Percentiles rank a stretch among this genome's conserved stretches.
These are phyloP conservation scores for Seriola dumerili DNA, from an alignment of 2,113 vertebrate genomes.

Conservation along the genomic window DNA sequence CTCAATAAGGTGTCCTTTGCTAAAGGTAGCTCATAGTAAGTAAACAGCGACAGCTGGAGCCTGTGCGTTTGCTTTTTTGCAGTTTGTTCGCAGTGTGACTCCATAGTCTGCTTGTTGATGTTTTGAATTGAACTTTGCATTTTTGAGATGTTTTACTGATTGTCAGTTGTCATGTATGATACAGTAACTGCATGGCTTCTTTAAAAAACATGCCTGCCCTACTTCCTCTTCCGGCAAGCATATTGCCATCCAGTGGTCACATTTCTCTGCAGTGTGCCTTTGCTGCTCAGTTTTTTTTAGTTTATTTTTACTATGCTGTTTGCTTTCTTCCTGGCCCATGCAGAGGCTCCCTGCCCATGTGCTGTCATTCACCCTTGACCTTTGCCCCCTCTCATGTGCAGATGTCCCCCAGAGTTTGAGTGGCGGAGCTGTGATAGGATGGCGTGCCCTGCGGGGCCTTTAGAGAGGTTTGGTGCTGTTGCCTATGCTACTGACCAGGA, in stretches of 20 bases:
- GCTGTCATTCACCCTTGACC: conserved; percentile 68
- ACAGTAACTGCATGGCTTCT: conserved; percentile 80
- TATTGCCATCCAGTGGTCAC: conserved; percentile 68
- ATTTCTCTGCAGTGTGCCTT: conserved; percentile 55
- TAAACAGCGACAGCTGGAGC: conserved; percentile 65
- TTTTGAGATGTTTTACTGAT: conserved; percentile 59
- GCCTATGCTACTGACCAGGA: conserved; percentile 75
- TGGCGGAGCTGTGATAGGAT: conserved; percentile 73
- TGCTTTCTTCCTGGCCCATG: conserved; percentile 40
- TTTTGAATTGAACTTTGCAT: conserved; percentile 73
- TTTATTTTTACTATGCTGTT: conserved; percentile 40
- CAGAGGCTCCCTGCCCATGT: conserved; percentile 58
- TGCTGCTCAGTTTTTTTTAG: neutral
- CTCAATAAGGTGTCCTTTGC: conserved; percentile 81
- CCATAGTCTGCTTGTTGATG: conserved; percentile 59
- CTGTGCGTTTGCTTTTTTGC: conserved; percentile 55
- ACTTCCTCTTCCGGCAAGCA: conserved; percentile 44
- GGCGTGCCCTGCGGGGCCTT: conserved; percentile 68
- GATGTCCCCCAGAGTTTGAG: conserved; percentile 77
- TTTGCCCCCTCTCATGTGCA: conserved; percentile 74
- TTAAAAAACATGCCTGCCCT: conserved; percentile 46
- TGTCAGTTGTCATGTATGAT: conserved; percentile 46
- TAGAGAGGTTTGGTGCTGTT: conserved; percentile 78
- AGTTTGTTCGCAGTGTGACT: conserved; percentile 56
- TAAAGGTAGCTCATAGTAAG: conserved; percentile 87